These are phyloP conservation scores for Ceyx erithaca DNA, from an alignment of 2,797 vertebrate genomes.

Conservation along the genomic window DNA sequence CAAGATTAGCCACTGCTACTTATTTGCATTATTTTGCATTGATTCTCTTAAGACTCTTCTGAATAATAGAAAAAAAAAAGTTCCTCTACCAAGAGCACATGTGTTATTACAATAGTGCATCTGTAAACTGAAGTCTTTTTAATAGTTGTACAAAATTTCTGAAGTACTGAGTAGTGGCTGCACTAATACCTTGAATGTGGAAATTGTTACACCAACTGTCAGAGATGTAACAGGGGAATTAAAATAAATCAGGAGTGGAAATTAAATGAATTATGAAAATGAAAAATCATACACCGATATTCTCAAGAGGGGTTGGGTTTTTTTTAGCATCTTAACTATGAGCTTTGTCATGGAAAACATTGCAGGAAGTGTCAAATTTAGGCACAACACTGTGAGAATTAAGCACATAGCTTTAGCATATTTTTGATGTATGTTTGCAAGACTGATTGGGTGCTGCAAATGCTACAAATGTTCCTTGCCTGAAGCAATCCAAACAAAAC, in stretches of 20 bases:
- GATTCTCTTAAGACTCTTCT: not conserved
- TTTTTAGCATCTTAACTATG: not conserved
- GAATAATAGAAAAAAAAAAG: not conserved
- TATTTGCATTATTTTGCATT: not conserved
- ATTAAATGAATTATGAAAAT: not conserved
- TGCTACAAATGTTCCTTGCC: not conserved
- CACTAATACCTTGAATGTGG: not conserved
- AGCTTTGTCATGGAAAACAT: not conserved
- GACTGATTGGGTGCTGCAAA: not conserved
- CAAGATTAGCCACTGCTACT: not conserved
- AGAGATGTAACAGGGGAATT: not conserved
- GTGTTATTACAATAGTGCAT: not conserved
- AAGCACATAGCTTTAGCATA: not conserved
- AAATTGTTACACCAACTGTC: not conserved
- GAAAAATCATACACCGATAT: not conserved
- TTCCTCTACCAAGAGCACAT: not conserved
- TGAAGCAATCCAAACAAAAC: not conserved
- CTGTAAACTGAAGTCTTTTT: not conserved
- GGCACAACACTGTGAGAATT: not conserved
- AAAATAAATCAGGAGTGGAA: not conserved
- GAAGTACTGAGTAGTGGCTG: not conserved
- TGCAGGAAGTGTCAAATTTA: not conserved
- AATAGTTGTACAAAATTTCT: not conserved
- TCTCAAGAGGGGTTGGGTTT: fast-evolving
- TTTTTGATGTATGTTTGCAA: not conserved